Conservation (phyloP, 2,888 invertebrate genomes). For the Synanthedon myopaeformis region DNA sequence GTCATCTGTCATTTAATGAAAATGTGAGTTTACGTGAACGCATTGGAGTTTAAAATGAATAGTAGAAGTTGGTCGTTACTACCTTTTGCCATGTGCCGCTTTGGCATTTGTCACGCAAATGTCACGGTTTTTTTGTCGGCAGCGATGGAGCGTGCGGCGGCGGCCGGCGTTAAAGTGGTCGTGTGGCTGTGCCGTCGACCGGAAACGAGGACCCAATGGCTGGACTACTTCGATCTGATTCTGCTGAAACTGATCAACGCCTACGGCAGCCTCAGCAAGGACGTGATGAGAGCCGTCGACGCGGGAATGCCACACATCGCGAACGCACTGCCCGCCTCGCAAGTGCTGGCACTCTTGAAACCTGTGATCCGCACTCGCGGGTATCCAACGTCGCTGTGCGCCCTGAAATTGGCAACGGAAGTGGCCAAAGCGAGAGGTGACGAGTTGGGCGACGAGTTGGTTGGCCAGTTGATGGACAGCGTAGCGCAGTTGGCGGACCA, state of each 20-base stretch:
- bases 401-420: conserved; percentile 91
- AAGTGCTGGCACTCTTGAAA: conserved; percentile 72
- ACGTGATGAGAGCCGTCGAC: conserved; percentile 87
- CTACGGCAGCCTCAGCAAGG: conserved; percentile 79
- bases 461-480: conserved; percentile 87
- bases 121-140: too few relatives aligned
- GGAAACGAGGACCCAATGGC: conserved; percentile 82
- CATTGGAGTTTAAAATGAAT: too few relatives aligned
- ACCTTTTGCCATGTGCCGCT: too few relatives aligned
- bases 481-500: conserved; percentile 91
- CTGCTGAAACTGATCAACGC: conserved; percentile 90
- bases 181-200: conserved; percentile 86
- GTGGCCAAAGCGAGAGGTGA: conserved; percentile 81
- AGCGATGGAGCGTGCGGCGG: conserved; percentile 73
- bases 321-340: conserved; percentile 82
- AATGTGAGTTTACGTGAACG: too few relatives aligned
- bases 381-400: conserved; percentile 89
- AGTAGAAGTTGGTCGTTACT: too few relatives aligned
- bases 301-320: conserved; percentile 82
- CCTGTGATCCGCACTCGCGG: conserved; percentile 91
- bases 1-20: too few relatives aligned
- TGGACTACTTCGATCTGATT: conserved; percentile 90
- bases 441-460: conserved; percentile 79
- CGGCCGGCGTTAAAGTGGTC: conserved; percentile 83
- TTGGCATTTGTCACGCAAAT: too few relatives aligned